Conservation (phyloP, 2,113 vertebrate species). For the Phodopus roborovskii region DNA sequence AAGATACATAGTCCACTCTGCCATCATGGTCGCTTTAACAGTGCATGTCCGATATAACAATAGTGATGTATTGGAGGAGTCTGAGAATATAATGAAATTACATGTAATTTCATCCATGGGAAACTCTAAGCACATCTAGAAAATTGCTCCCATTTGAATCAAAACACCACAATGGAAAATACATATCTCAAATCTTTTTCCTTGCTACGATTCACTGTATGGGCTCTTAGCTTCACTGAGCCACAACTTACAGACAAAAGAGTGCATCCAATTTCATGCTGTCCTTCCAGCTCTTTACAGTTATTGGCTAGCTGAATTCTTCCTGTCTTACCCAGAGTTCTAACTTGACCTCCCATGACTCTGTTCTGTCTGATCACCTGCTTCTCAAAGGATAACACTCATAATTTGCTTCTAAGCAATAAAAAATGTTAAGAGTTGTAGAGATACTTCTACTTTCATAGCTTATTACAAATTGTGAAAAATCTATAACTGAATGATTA, state of each 20-base stretch:
- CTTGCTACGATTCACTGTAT: not conserved
- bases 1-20: not conserved
- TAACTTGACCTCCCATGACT: not conserved
- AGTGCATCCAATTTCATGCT: not conserved
- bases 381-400: not conserved
- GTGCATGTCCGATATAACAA: not conserved
- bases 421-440: not conserved
- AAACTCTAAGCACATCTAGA: not conserved
- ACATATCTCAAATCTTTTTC: not conserved
- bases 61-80: not conserved
- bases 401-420: not conserved
- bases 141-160: not conserved
- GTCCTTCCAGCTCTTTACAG: not conserved
- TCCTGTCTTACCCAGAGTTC: not conserved
- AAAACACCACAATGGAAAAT: not conserved
- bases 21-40: conserved; percentile 19
- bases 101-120: conserved; percentile 26
- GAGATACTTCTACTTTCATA: too few species aligned
- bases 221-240: not conserved
- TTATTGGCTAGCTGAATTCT: not conserved
- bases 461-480: not conserved
- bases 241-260: not conserved
- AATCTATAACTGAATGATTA: not conserved
- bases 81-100: conserved; percentile 26
- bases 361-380: too few species aligned